Evolutionary conservation across 2,888 invertebrate species (phyloP), one percentile per base, ranked within the genome.

Genomic region (Agrotis puta): DNA sequence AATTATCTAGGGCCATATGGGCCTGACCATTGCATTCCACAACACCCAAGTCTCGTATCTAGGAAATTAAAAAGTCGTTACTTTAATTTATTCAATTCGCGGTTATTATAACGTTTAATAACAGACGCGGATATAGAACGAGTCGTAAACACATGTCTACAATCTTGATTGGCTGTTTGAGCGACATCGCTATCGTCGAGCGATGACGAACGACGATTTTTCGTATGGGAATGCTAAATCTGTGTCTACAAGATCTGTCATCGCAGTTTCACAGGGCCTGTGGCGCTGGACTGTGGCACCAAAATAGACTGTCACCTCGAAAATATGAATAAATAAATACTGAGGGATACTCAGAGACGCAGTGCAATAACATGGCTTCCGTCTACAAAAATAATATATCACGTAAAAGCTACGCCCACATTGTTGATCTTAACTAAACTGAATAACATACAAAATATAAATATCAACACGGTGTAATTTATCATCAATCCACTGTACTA

Each of bases 301-400:
- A 85, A 92, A 93, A 93, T 93, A 93, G 90, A 88, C 74, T 85
- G 89, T 90, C 90, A 89, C 92, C 91, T 91, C 92, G 90, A 83
- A 89, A 89, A 89, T 90, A 92, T 89, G 89, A 92, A 91, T 91
- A 91, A 90, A 90, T 89, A 90, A 90, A 90, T 89, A 90, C 83
- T 77, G 77, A 64, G 79, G 71, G 83, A 76, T 57, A 72, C 50
- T 76, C 48, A 84, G 88, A 90, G 89, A 88, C 87, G 89, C 85
- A 88, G 74, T 84, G 82, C 83, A 85, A 88, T 82, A 87, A 85
- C 85, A 85, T 80, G 62, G 70, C 76, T 82, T 85, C 83, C 81
- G 83, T 72, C 85, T 79, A 83, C 83, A 79, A 81, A 81, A 84
- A 83, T 81, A 83, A 81, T 83, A 56, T 66, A 81, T 62, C 76